Evolutionary conservation across 2,113 vertebrate genomes (phyloP), one percentile per base, ranked within the genome.

Genomic region (Rhadina sibilatrix): DNA sequence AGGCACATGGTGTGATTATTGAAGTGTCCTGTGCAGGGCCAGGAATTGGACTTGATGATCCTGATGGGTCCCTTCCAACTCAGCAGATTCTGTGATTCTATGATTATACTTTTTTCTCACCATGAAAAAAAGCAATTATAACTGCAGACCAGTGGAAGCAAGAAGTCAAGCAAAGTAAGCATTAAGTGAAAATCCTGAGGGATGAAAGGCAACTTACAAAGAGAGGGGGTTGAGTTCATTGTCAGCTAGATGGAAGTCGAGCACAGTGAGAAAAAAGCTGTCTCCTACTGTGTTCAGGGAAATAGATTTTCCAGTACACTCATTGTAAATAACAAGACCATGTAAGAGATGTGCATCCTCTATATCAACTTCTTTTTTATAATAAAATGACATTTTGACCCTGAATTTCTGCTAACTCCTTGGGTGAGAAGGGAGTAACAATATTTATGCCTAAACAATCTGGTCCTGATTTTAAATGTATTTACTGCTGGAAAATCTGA

Each of bases 401-500:
- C 22, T 80, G 76, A 83, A 60, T 88, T 80, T 93, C 72, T 94
- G 59, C 28, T 83, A 61, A 63, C 20, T 64, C 65, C 25, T 72
- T 61, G 37, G 79, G 54, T 88, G 54, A 77, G 53, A 86, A 88
- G 40, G 4, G 9, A 76, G 28, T 70, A 83, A 42, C 33, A 69
- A 33, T 88, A 65, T 57, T 91, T 85, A 69, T 93, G 22, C n/a
- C 71, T 89, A 77, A 94, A 69, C 70, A 85, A n/a, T 93, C 75
- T 89, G 65, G 35, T 82, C 33, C 24, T 87, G 61, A 54, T 69
- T 75, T 87, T 91, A 83, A 91, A 85, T 16, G 4, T 64, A 72
- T 79, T 82, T 90, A 57, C 46, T 80, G 38, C 21, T 66, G 46
- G 42, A 89, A 95, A 83, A 94, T 65, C 44, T 64, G 84, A 64